These are phyloP conservation scores for Geotrupes spiniger DNA, from an alignment of 2,888 invertebrate genomes.

Conservation along the genomic window DNA sequence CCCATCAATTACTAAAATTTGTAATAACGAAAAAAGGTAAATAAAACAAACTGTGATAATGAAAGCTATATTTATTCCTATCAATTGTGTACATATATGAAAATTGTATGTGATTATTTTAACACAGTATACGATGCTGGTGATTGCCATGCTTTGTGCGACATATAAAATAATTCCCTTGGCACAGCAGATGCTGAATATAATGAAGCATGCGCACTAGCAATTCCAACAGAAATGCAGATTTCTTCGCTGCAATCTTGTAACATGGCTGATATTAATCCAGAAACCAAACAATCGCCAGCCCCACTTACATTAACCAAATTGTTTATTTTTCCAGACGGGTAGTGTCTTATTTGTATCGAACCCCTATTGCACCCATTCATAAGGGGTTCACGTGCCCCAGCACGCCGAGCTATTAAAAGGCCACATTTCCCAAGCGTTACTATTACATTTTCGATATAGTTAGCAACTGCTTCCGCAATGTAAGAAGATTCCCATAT, in stretches of 20 bases:
- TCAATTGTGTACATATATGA: background rate
- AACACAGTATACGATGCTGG: background rate
- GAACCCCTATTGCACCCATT: slow-evolving; percentile 14
- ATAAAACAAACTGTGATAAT: too few relatives aligned
- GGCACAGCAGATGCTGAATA: slow-evolving; percentile 62
- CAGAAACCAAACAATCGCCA: slow-evolving; percentile 74
- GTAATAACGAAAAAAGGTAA: too few relatives aligned
- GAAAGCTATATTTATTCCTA: too few relatives aligned
- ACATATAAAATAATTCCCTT: slow-evolving; percentile 38
- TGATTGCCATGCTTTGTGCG: slow-evolving; percentile 13
- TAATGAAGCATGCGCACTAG: slow-evolving; percentile 61
- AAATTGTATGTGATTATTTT: too few relatives aligned
- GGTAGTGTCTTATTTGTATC: slow-evolving; percentile 48
- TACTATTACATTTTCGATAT: slow-evolving; percentile 59
- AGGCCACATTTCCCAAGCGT: slow-evolving; percentile 64
- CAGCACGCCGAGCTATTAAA: slow-evolving; percentile 49
- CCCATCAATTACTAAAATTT: too few relatives aligned
- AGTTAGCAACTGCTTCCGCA: slow-evolving; percentile 47
- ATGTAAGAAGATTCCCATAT: slow-evolving; percentile 41
- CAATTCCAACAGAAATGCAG: slow-evolving; percentile 61
- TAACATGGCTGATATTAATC: slow-evolving; percentile 65
- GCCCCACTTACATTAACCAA: slow-evolving; percentile 79
- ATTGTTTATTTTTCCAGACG: slow-evolving; percentile 44
- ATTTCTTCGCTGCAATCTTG: slow-evolving; percentile 55
- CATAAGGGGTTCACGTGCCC: slow-evolving; percentile 36